Evolutionary conservation across 2,113 vertebrate species (phyloP).

Genomic region (Amazona guildingii): DNA sequence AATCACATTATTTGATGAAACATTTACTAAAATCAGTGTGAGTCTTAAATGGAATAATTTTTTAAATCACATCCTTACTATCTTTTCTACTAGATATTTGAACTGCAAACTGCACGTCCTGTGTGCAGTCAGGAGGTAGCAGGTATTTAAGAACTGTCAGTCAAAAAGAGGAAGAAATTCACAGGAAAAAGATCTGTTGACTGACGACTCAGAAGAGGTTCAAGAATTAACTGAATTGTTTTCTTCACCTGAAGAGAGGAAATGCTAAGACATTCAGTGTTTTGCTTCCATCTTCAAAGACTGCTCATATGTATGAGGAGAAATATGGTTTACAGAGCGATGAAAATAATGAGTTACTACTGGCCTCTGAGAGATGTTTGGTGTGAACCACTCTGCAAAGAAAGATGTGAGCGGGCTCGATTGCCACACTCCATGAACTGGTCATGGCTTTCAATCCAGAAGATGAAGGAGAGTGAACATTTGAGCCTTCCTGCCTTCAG

Average conservation of each 20-base stretch:
- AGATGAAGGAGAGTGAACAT: neutral
- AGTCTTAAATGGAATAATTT: neutral
- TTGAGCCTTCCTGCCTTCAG: neutral
- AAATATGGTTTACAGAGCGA: neutral
- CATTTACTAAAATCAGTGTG: conserved; percentile 2
- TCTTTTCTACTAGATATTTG: neutral
- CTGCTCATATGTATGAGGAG: neutral
- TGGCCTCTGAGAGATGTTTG: neutral
- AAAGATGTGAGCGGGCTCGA: neutral
- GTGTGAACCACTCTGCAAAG: neutral
- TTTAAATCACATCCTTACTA: neutral
- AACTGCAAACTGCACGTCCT: neutral
- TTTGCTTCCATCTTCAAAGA: neutral
- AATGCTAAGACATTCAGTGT: neutral
- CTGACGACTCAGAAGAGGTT: neutral
- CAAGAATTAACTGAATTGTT: neutral
- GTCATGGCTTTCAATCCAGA: neutral
- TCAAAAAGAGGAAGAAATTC: neutral
- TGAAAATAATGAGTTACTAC: neutral
- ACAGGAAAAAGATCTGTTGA: neutral
- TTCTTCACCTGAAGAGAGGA: neutral
- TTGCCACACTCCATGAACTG: neutral
- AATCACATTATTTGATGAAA: neutral
- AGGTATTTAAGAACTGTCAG: neutral
- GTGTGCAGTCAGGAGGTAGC: neutral